Conservation (phyloP, 2,888 invertebrate species). For the Hydroisotoma schaefferi region DNA sequence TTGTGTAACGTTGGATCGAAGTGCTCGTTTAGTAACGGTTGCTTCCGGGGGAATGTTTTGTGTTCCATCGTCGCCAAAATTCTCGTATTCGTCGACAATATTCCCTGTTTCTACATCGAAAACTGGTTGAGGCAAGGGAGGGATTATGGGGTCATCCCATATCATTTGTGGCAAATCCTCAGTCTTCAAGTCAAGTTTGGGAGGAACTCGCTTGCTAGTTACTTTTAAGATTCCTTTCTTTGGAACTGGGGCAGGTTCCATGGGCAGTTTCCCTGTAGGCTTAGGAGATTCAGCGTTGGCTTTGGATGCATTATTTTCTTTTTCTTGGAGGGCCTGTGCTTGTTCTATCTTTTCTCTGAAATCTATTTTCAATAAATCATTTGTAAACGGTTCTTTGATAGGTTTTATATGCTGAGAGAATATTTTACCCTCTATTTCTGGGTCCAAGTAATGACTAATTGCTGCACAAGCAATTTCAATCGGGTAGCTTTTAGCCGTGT, state of each 20-base stretch:
- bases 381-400: no score
- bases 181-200: not conserved
- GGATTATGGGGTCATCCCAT: not conserved
- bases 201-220: not conserved
- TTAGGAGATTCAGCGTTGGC: not conserved
- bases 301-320: not conserved
- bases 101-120: no score
- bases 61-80: not conserved
- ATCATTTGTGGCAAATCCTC: not conserved
- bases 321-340: not conserved
- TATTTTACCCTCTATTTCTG: no score
- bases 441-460: not conserved
- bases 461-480: not conserved
- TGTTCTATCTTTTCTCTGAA: not conserved
- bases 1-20: slow-evolving; percentile 1
- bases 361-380: no score
- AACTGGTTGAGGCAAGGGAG: no score
- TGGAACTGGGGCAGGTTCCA: not conserved
- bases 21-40: not conserved
- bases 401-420: no score
- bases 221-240: not conserved
- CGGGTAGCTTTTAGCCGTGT: not conserved
- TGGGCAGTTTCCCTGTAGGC: not conserved
- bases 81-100: not conserved
- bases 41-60: not conserved